These are phyloP conservation scores for Scaptomyza pallida DNA, from an alignment of 1,140 invertebrate species.

Conservation along the genomic window DNA sequence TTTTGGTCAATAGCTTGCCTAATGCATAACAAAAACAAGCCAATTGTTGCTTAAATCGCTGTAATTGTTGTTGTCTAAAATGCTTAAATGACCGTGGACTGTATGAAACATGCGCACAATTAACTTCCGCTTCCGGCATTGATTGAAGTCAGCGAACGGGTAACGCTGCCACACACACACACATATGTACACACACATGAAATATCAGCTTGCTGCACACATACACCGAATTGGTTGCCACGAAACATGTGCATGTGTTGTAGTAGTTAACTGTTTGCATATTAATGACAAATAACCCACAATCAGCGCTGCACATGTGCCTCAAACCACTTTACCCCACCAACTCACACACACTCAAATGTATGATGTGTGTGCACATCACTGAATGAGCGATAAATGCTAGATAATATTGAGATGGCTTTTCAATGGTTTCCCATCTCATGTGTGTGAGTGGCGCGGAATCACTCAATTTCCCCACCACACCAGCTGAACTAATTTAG, in stretches of 20 bases:
- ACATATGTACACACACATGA: not conserved
- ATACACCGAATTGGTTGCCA: constrained; percentile 7
- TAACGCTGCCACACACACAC: constrained; percentile 23
- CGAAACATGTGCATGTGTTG: constrained; percentile 26
- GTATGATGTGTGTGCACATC: constrained; percentile 17
- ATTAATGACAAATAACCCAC: constrained; percentile 76
- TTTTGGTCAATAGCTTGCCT: constrained; percentile 28
- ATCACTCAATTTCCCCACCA: not conserved
- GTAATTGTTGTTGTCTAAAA: constrained; percentile 53
- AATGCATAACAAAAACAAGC: constrained; percentile 16
- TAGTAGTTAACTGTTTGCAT: constrained; percentile 75
- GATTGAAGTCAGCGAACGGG: constrained; percentile 55
- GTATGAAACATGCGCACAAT: constrained; percentile 68
- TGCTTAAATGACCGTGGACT: too few relatives aligned
- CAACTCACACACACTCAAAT: not conserved
- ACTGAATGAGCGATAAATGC: constrained; percentile 66
- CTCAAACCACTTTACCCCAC: constrained; percentile 7
- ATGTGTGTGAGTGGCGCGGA: not conserved
- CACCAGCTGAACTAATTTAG: constrained; percentile 47
- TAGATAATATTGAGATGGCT: constrained; percentile 65
- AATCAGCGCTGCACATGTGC: constrained; percentile 51
- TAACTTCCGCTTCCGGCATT: constrained; percentile 79
- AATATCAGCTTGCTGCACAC: constrained; percentile 6
- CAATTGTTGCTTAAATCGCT: not conserved
- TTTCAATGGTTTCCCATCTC: constrained; percentile 21